Evolutionary conservation across 23 tunicate species (phyloP), one percentile per base, ranked within the genome.

Genomic region (Halocynthia roretzi): DNA sequence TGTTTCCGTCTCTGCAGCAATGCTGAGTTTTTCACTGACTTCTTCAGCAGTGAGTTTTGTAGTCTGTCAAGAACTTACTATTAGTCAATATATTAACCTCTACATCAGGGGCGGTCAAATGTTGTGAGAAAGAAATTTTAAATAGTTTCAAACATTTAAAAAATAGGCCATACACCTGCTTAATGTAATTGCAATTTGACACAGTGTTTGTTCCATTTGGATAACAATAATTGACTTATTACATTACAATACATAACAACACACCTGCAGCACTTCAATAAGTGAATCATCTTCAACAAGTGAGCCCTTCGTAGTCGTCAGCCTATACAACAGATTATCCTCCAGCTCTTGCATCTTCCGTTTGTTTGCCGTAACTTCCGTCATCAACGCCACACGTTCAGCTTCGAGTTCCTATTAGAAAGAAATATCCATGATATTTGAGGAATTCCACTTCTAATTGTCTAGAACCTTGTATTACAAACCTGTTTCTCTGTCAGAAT

Each of bases 31-130:
- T 68, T 89, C 95, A 71, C 88, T 81, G 52, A 89, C 95, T 72
- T 89, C 95, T 62, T 85, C 95, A 12, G 95, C 85, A 10, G 95
- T 89, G 84, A 76, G 83, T 56, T 89, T 89, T n/a, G 95, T 83
- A 14, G 83, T 89, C 87, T 85, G 90, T 40, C 51, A 65, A 77
- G 15, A 11, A 71, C 14, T n/a, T 12, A 44, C n/a, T 48, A 31
- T 31, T 31, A 31, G 44, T 31, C 44, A 31, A 31, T 31, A 31
- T 31, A 31, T 31, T 31, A 31, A 31, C 44, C 44, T 31, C 44
- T 31, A 31, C 44, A 31, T 31, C 44, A 31, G 44, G 44, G 44
- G 44, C 4, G 44, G 44, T 4, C 44, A 31, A 31, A 31, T 31
- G 44, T 31, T 31, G 44, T 31, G 4, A 60, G 4, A 15, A 15